Percentiles rank a stretch among this genome's conserved stretches.
Evolutionary conservation across 2,113 vertebrate genomes (phyloP).

Genomic region (Cichladusa arquata): DNA sequence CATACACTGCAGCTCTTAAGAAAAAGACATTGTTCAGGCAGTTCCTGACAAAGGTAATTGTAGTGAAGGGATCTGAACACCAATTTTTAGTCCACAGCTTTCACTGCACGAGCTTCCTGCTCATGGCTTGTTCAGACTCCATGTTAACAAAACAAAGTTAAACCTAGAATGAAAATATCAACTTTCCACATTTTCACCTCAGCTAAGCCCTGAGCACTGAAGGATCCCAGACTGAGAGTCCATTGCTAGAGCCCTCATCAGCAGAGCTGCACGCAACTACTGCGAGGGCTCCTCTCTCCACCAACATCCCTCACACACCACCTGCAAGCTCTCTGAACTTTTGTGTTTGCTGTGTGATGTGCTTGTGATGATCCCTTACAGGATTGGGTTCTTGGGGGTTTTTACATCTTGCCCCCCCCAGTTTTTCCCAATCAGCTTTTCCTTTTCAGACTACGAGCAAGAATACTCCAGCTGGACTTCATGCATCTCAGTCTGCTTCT

Average conservation of each 20-base stretch:
- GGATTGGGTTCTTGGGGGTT: not conserved
- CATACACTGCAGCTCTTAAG: not conserved
- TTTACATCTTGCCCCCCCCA: not conserved
- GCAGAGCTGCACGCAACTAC: not conserved
- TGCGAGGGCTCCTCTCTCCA: accelerated
- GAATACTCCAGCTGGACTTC: not conserved
- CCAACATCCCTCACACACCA: not conserved
- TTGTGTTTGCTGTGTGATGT: not conserved
- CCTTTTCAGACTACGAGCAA: not conserved
- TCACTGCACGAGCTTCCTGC: not conserved
- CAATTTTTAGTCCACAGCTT: not conserved
- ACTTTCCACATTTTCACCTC: not conserved
- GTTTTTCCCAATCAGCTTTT: not conserved
- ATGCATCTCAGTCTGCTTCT: not conserved
- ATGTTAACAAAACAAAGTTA: not conserved
- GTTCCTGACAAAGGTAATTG: not conserved
- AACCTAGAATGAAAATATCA: not conserved
- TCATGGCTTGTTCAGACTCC: not conserved
- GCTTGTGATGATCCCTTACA: not conserved
- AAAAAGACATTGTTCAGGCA: not conserved
- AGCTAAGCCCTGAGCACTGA: not conserved
- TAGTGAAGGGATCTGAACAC: not conserved
- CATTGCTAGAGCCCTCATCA: not conserved
- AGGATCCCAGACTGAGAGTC: not conserved
- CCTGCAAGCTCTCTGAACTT: not conserved